Evolutionary conservation across 2,113 vertebrate genomes (phyloP).

Genomic region (Petrocephalus microphthalmus): DNA sequence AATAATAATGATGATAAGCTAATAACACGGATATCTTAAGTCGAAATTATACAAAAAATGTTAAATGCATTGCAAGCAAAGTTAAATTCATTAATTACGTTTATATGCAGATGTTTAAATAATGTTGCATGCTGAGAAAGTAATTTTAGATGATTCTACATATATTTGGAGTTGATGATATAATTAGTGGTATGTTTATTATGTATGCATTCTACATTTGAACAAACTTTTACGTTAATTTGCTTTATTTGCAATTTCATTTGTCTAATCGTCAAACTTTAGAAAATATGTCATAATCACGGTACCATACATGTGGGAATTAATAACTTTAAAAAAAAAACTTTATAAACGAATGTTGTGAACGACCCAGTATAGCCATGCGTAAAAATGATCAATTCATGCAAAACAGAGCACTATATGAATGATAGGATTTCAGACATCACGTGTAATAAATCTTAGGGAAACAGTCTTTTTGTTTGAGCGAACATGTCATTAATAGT

Average conservation of each 20-base stretch:
- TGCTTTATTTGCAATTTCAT: slow-evolving; percentile 21
- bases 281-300: not conserved
- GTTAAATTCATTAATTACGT: not conserved
- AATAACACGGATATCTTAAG: not conserved
- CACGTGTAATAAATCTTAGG: not conserved
- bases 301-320: not conserved
- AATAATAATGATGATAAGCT: not conserved
- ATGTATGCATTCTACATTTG: not conserved
- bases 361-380: not conserved
- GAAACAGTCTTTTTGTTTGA: not conserved
- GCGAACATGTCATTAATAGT: not conserved
- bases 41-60: not conserved
- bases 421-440: not conserved
- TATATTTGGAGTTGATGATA: not conserved
- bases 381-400: not conserved
- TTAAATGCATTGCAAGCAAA: not conserved
- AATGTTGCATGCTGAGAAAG: not conserved
- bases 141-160: not conserved
- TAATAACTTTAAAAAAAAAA: not conserved
- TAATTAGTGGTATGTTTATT: not conserved
- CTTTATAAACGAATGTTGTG: not conserved
- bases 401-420: not conserved
- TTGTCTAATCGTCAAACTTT: not conserved
- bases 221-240: not conserved
- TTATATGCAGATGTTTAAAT: not conserved